Evolutionary conservation across 2,113 vertebrate genomes (phyloP).

Genomic region (Amphiprion percula): DNA sequence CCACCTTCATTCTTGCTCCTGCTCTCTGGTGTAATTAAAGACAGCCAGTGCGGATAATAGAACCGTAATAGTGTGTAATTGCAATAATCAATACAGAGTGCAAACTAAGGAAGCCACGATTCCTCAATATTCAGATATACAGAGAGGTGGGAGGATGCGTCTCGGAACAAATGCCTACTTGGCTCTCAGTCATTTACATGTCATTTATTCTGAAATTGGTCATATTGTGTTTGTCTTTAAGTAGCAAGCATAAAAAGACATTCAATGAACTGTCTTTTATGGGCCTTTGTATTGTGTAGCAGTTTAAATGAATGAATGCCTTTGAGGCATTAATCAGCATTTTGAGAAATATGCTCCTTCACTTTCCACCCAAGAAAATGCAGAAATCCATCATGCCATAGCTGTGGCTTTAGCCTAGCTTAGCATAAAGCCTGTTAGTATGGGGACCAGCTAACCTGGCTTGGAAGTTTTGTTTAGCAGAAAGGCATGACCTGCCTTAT

Average conservation of each 20-base stretch:
- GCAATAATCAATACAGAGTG: constrained; percentile 78
- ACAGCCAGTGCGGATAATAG: constrained; percentile 78
- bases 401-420: too few relatives aligned
- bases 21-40: constrained; percentile 80
- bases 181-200: constrained; percentile 2
- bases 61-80: constrained; percentile 81
- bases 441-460: too few relatives aligned
- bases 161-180: neutral
- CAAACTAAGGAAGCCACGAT: constrained; percentile 55
- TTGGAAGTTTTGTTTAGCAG: too few relatives aligned
- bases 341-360: too few relatives aligned
- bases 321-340: too few relatives aligned
- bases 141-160: constrained; percentile 16
- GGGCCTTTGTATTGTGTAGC: neutral
- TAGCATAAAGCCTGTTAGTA: too few relatives aligned
- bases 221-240: neutral
- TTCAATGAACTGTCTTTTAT: too few relatives aligned
- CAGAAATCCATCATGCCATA: too few relatives aligned
- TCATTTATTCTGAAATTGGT: constrained; percentile 1
- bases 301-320: neutral
- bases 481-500: too few relatives aligned
- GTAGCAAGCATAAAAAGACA: neutral
- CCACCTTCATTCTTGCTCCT: constrained; percentile 52
- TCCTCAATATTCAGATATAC: constrained; percentile 44
- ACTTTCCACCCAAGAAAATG: too few relatives aligned